phyloP scores from a whole-genome alignment of 2,113 vertebrate species.

The Nematolebias whitei region DNA sequence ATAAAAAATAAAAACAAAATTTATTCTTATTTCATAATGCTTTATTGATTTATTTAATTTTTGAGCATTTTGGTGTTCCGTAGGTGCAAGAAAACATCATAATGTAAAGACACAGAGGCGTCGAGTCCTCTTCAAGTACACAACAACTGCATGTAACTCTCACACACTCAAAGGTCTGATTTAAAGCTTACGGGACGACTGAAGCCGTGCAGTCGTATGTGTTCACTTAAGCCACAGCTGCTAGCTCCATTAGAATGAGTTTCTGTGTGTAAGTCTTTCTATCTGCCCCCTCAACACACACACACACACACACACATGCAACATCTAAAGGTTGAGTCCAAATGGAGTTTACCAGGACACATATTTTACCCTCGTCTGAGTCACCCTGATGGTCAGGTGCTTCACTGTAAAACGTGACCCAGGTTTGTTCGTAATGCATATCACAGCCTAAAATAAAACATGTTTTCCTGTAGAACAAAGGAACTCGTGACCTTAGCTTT shows the following conservation, averaged over 20 bases:
- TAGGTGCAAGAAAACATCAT: conserved; percentile 52
- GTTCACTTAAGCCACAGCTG: conserved; percentile 81
- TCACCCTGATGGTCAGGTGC: conserved; percentile 70
- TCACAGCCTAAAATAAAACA: conserved; percentile 34
- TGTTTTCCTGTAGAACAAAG: conserved; percentile 12
- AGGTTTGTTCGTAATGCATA: conserved; percentile 67
- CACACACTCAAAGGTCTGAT: conserved; percentile 53
- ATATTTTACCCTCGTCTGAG: conserved; percentile 69
- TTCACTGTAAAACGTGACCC: conserved; percentile 69
- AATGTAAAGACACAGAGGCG: conserved; percentile 12
- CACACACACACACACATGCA: too few relatives aligned
- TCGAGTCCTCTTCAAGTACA: conserved; percentile 18
- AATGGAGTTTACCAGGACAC: conserved; percentile 74
- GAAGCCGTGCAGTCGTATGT: conserved; percentile 69
- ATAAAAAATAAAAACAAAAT: too few relatives aligned
- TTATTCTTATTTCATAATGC: too few relatives aligned
- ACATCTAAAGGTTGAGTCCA: conserved; percentile 71
- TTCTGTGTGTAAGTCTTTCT: conserved; percentile 62
- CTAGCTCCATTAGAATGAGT: conserved; percentile 76
- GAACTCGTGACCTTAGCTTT: conserved; percentile 44
- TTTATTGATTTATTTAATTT: too few relatives aligned
- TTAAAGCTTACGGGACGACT: conserved; percentile 62
- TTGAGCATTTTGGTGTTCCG: too few relatives aligned
- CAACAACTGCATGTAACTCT: conserved; percentile 13
- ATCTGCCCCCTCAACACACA: conserved; percentile 47